Base-by-base conservation (phyloP, 2,797 vertebrate genomes). In the Mallotus villosus region DNA sequence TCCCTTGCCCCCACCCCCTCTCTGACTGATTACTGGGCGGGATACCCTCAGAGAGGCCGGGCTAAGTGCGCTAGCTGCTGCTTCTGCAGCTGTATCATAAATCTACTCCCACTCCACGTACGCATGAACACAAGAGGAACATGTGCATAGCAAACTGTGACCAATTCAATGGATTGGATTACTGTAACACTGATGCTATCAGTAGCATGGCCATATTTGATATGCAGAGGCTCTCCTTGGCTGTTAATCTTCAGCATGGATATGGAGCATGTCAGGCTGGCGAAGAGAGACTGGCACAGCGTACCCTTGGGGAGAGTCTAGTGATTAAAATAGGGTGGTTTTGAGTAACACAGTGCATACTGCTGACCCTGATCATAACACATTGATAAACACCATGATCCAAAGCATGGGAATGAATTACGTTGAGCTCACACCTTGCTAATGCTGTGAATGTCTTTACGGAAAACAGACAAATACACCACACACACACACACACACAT, bases 21-120 rank as follows among this genome's bases (percentile, higher is more conserved):
- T n/a, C 9, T 34, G 19, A n/a, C 6, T 51, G 22, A 17, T 66
- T 25, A 25, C 41, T 77, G 74, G 79, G 81, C 82, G 79, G 79
- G 76, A 87, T 76, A 84, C 72, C 81, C 66, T 49, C 17, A 21
- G 62, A 63, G 61, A 63, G 32, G 29, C n/a, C 17, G 0, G 29
- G 27, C 29, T 63, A 34, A 34, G 62, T 19, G 62, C 34, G 34
- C 27, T 21, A 37, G 27, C 6, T 63, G 17, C 59, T 27, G 41
- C 41, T 46, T 46, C 41, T 14, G 41, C 41, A 11, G 41, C 25
- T 63, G 12, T 19, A 34, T 7, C 11, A 5, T 17, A 62, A 17
- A 19, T n/a, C 11, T n/a, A n/a, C 62, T 63, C 32, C 29, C 2
- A 21, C 62, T 19, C 25, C 29, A 7, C 61, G 32, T 59, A 59